A percentile compares a stretch with the other conserved stretches of the same genome.
These are phyloP conservation scores for Mesocentrotus franciscanus DNA, from an alignment of 53 echinoderm and acorn worm species.

Conservation along the genomic window DNA sequence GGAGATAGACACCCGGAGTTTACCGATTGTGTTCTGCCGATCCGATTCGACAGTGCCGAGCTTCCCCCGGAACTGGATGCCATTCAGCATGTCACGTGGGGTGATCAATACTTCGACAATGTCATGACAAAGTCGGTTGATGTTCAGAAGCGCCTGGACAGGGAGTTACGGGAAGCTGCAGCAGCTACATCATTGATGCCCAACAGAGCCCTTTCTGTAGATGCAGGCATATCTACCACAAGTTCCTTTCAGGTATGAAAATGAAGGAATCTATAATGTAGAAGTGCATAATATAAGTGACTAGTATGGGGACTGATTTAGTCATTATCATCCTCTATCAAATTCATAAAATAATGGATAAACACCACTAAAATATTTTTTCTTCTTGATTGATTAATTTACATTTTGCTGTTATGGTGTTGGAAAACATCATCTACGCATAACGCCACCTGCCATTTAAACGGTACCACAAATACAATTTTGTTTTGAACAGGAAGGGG, in stretches of 20 bases:
- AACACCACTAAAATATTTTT: not conserved
- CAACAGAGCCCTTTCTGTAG: conserved; percentile 4
- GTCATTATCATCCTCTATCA: too few species aligned
- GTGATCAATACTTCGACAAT: conserved; percentile 15
- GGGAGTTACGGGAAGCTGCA: conserved; percentile 3
- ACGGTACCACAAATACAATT: too few species aligned
- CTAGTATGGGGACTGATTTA: too few species aligned
- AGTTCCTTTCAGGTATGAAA: conserved; percentile 19
- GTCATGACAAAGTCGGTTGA: conserved; percentile 32
- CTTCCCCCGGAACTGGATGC: conserved; percentile 51
- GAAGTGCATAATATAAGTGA: too few species aligned
- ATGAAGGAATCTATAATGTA: not conserved
- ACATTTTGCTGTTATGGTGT: too few species aligned
- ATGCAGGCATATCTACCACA: not conserved
- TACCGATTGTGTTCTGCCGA: conserved; percentile 48
- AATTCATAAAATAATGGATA: not conserved
- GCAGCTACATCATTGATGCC: not conserved
- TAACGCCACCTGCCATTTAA: too few species aligned
- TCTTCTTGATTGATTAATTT: not conserved
- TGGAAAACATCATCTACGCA: too few species aligned
- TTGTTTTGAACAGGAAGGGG: too few species aligned
- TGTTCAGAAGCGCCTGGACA: conserved; percentile 15
- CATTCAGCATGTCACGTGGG: conserved; percentile 7
- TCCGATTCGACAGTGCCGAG: not conserved
- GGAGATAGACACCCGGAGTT: conserved; percentile 45